These are phyloP conservation scores for Eupithecia subumbrata DNA, from an alignment of 2,888 invertebrate species.

Conservation along the genomic window DNA sequence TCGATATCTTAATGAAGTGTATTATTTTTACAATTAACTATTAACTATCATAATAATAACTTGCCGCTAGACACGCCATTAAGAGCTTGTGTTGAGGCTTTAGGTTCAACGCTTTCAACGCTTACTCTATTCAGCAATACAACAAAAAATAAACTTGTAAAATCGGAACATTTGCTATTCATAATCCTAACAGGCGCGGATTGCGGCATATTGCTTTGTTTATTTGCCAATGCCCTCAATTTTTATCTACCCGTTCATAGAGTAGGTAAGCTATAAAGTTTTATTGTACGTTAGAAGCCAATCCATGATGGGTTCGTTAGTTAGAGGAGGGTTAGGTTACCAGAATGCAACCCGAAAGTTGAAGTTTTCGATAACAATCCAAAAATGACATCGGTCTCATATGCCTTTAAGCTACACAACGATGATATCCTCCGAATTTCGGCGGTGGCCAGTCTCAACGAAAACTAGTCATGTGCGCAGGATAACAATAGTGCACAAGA, in stretches of 20 bases:
- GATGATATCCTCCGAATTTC: too few species aligned
- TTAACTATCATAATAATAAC: too few species aligned
- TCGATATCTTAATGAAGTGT: too few species aligned
- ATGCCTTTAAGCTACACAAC: neutral
- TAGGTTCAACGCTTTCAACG: neutral
- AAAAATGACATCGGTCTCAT: neutral
- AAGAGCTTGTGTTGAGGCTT: neutral
- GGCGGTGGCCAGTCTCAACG: neutral
- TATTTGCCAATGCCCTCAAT: neutral
- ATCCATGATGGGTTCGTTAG: too few species aligned
- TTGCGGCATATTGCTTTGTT: conserved; percentile 3
- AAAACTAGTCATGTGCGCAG: neutral
- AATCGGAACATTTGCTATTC: neutral
- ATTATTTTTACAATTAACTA: too few species aligned
- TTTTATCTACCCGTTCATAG: neutral
- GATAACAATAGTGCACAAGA: neutral
- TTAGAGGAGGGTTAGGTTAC: neutral
- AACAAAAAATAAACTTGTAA: neutral
- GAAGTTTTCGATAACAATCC: neutral
- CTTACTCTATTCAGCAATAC: neutral
- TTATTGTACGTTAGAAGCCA: neutral
- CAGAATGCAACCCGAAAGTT: neutral
- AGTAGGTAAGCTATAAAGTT: neutral
- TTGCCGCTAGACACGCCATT: neutral
- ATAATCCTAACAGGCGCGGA: neutral